Conservation (phyloP, 1,140 invertebrate genomes). For the Spodoptera frugiperda region DNA sequence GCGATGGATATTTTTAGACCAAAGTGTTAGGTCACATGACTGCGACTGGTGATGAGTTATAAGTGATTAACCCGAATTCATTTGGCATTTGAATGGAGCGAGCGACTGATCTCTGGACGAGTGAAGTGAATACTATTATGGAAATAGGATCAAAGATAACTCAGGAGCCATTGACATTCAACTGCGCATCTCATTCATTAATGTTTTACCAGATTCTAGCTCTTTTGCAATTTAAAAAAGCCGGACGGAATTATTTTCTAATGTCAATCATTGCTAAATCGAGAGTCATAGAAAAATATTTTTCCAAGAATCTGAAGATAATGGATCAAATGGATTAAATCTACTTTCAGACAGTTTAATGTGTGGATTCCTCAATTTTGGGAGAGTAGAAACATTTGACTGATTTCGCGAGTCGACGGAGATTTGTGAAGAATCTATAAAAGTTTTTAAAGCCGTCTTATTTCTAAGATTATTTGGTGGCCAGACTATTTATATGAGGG, state of each 20-base stretch:
- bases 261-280: slow-evolving; percentile 4
- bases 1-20: slow-evolving; percentile 42
- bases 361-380: too few relatives aligned
- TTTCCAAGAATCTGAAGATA: slow-evolving; percentile 3
- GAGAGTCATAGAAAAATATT: slow-evolving; percentile 11
- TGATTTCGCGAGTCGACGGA: too few relatives aligned
- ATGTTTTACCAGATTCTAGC: background rate
- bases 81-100: slow-evolving; percentile 28
- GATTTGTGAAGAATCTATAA: slow-evolving; percentile 23
- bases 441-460: background rate
- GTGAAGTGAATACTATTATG: background rate
- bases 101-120: background rate
- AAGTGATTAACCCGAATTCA: slow-evolving; percentile 58
- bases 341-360: slow-evolving; percentile 15
- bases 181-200: background rate
- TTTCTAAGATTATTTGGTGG: slow-evolving; percentile 34
- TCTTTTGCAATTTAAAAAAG: background rate
- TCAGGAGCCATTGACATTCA: background rate
- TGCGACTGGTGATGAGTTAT: slow-evolving; percentile 50
- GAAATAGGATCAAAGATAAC: background rate
- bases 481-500: slow-evolving; percentile 51
- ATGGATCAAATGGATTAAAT: slow-evolving; percentile 24
- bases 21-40: slow-evolving; percentile 45
- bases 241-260: background rate
- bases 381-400: slow-evolving; percentile 9